Conservation (phyloP, 2,113 vertebrate species). For the Pseudopipra pipra region DNA sequence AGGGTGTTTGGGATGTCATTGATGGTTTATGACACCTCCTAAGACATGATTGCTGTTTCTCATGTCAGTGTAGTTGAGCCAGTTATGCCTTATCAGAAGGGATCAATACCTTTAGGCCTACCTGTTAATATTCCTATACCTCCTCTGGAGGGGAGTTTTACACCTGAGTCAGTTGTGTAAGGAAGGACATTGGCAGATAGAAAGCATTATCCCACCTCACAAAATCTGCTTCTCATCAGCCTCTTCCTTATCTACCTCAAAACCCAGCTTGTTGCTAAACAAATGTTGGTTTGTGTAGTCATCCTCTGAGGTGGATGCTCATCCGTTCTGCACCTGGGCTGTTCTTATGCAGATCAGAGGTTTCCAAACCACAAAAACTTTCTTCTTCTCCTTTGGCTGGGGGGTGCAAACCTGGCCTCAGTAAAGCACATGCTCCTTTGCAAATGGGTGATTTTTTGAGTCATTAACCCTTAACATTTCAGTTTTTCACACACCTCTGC, state of each 20-base stretch:
- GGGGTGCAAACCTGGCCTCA: background rate
- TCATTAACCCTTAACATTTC: background rate
- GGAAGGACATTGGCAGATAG: background rate
- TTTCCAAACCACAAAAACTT: background rate
- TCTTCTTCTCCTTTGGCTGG: background rate
- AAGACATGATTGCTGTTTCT: background rate
- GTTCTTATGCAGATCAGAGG: background rate
- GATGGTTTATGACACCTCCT: background rate
- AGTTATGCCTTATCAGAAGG: background rate
- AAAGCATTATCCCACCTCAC: background rate
- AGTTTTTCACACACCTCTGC: background rate
- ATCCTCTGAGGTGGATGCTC: accelerated
- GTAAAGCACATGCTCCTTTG: background rate
- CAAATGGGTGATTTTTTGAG: background rate
- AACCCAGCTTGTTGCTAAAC: background rate
- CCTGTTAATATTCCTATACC: accelerated
- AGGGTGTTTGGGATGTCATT: no score
- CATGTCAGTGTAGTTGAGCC: accelerated
- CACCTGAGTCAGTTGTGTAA: background rate
- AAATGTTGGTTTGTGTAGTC: accelerated
- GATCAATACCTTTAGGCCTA: background rate
- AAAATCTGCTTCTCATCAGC: background rate
- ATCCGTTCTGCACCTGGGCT: background rate
- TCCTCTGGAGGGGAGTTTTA: background rate
- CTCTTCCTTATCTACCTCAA: background rate